These are phyloP conservation scores for Cynocephalus volans DNA, from an alignment of 2,113 vertebrate genomes.

Conservation along the genomic window DNA sequence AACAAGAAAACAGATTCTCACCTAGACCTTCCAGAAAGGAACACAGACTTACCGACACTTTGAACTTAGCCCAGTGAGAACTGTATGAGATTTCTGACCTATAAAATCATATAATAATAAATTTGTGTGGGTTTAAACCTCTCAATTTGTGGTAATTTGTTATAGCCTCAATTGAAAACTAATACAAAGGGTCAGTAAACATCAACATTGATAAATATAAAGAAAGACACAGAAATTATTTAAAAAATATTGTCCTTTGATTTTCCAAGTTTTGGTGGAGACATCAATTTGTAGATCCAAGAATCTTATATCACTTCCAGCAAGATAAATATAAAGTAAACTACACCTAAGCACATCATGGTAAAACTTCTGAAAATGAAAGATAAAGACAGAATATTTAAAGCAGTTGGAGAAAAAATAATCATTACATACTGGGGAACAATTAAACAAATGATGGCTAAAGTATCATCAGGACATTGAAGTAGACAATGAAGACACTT, in stretches of 20 bases:
- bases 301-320: background rate
- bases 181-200: background rate
- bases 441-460: background rate
- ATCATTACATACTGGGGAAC: background rate
- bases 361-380: background rate
- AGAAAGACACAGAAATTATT: background rate
- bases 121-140: background rate
- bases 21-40: background rate
- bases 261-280: background rate
- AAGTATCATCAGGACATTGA: background rate
- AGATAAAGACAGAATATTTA: background rate
- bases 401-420: background rate
- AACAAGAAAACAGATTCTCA: background rate
- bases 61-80: background rate
- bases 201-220: constrained; percentile 33
- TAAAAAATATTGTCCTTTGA: background rate
- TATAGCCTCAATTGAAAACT: background rate
- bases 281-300: background rate
- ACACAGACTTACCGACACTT: background rate
- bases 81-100: background rate
- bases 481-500: background rate
- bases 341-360: background rate
- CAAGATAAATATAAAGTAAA: background rate
- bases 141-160: background rate
- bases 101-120: background rate